Conservation (phyloP, 2,888 invertebrate species). For the Cylloceria caligata region DNA sequence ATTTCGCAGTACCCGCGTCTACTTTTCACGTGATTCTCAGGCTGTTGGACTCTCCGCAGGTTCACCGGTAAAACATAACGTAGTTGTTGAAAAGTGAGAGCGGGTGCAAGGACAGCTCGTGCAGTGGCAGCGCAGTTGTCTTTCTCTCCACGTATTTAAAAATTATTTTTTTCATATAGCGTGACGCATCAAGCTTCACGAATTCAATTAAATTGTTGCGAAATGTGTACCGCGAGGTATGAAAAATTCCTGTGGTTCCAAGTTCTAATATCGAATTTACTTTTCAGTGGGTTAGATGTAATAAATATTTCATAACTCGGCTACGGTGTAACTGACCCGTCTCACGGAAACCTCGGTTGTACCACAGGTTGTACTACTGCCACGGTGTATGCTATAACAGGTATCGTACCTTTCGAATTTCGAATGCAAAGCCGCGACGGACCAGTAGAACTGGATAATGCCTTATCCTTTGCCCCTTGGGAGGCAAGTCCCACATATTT, state of each 20-base stretch:
- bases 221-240: background rate
- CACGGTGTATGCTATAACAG: background rate
- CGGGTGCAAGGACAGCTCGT: slow-evolving; percentile 11
- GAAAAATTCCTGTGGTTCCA: slow-evolving; percentile 76
- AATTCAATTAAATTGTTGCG: slow-evolving; percentile 10
- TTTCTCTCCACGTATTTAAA: background rate
- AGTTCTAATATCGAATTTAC: slow-evolving; percentile 69
- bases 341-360: slow-evolving; percentile 75
- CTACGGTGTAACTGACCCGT: slow-evolving; percentile 79
- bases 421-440: slow-evolving; percentile 14
- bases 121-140: background rate
- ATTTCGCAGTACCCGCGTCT: slow-evolving; percentile 8
- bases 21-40: slow-evolving; percentile 9
- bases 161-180: slow-evolving; percentile 3
- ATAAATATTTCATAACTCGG: slow-evolving; percentile 49
- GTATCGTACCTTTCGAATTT: slow-evolving; percentile 54
- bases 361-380: slow-evolving; percentile 47
- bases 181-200: slow-evolving; percentile 1
- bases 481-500: background rate
- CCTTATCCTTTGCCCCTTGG: background rate
- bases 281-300: slow-evolving; percentile 1
- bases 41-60: background rate
- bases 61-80: background rate
- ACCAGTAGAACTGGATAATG: slow-evolving; percentile 23
- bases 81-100: background rate